Percentiles rank a stretch among this genome's conserved stretches.
Conservation (phyloP, 1,140 invertebrate species). For the Nephila pilipes region DNA sequence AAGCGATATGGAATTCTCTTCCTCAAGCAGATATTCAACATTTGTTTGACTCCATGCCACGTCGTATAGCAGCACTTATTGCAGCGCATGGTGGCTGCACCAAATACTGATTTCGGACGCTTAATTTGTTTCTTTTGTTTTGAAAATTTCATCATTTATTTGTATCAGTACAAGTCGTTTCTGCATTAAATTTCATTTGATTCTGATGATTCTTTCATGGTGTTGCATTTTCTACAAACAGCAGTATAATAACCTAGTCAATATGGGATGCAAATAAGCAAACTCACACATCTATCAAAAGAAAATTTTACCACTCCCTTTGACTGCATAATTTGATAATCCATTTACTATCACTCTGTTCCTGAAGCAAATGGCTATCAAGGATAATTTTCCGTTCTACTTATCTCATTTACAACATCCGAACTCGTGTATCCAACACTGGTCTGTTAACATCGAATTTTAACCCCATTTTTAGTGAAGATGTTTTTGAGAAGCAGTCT, state of each 20-base stretch:
- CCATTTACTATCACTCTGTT: background rate
- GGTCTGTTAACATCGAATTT: background rate
- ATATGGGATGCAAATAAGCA: background rate
- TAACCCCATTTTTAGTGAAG: background rate
- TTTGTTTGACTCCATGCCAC: too few relatives aligned
- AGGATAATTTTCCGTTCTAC: background rate
- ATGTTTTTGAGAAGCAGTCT: background rate
- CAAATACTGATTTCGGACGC: too few relatives aligned
- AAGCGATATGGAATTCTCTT: too few relatives aligned
- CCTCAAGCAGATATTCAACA: too few relatives aligned
- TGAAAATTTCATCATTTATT: too few relatives aligned
- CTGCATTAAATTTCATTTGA: too few relatives aligned
- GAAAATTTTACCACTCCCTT: background rate
- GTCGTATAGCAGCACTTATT: too few relatives aligned
- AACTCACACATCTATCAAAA: background rate
- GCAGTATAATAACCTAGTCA: background rate
- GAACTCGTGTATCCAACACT: background rate
- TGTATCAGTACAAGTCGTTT: too few relatives aligned
- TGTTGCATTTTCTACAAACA: too few relatives aligned
- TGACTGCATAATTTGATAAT: background rate
- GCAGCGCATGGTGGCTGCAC: too few relatives aligned
- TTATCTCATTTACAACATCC: background rate
- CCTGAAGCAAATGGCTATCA: background rate
- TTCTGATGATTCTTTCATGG: too few relatives aligned
- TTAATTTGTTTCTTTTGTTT: too few relatives aligned